A percentile compares a stretch with the other conserved stretches of the same genome.
Conservation (phyloP, 2,797 vertebrate species). For the Nannoperca obscura region DNA sequence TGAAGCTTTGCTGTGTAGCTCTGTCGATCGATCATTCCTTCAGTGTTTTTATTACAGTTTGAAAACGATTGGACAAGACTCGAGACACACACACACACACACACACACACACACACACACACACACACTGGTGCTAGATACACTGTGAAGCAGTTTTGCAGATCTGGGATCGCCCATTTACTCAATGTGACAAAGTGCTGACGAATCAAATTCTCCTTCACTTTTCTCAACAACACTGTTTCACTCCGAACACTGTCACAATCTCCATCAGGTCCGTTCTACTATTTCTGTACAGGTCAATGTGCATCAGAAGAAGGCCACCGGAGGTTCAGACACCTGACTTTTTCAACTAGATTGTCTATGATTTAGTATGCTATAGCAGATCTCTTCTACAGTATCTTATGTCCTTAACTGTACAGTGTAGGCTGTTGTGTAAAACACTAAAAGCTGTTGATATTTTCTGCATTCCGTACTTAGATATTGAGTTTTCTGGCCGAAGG, state of each 20-base stretch:
- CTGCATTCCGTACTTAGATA: constrained; percentile 75
- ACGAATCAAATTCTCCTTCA: constrained; percentile 66
- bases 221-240: constrained; percentile 70
- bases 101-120: constrained; percentile 85
- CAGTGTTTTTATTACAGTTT: constrained; percentile 79
- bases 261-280: constrained; percentile 43
- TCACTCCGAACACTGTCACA: constrained; percentile 74
- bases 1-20: constrained; percentile 87
- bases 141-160: constrained; percentile 94
- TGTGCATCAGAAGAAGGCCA: constrained; percentile 51
- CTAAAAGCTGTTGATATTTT: constrained; percentile 83
- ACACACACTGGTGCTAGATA: constrained; percentile 98
- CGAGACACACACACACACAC: constrained; percentile 77
- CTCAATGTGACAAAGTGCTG: constrained; percentile 81
- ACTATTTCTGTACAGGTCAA: constrained; percentile 52
- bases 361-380: constrained; percentile 69
- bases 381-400: constrained; percentile 75
- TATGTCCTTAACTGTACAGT: constrained; percentile 80
- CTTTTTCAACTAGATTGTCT: constrained; percentile 55
- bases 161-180: constrained; percentile 87
- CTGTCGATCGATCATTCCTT: constrained; percentile 72
- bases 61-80: constrained; percentile 68
- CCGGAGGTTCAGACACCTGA: constrained; percentile 54
- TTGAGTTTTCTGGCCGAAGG: constrained; percentile 59
- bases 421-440: constrained; percentile 86